Percentiles rank a stretch among this genome's conserved stretches.
Conservation (phyloP, 2,888 invertebrate species). For the Sarcophaga rosellei region DNA sequence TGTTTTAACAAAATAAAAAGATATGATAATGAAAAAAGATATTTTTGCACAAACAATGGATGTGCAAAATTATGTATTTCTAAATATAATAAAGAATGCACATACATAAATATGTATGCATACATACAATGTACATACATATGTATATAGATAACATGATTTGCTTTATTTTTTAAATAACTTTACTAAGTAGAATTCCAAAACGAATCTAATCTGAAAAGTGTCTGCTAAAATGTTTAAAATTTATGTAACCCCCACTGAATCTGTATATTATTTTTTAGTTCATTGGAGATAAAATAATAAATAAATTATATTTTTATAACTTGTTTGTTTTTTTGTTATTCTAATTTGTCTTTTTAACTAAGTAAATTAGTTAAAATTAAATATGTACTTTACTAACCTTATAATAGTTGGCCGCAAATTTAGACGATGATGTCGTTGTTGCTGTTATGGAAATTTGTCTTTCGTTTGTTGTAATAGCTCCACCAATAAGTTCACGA, state of each 20-base stretch:
- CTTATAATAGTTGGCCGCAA: slow-evolving; percentile 21
- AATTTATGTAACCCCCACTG: not conserved
- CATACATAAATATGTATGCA: not conserved
- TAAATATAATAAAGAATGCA: not conserved
- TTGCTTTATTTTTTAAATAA: too few relatives aligned
- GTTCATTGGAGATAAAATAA: too few relatives aligned
- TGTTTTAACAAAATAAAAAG: not conserved
- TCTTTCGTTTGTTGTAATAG: not conserved
- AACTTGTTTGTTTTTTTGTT: too few relatives aligned
- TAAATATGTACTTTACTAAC: slow-evolving; percentile 39
- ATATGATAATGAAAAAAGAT: not conserved
- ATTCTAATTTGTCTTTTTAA: too few relatives aligned
- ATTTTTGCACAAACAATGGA: not conserved
- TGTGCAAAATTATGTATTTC: not conserved
- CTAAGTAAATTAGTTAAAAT: too few relatives aligned
- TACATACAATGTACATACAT: not conserved
- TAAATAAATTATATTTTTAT: too few relatives aligned
- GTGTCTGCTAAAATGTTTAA: not conserved
- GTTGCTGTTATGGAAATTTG: slow-evolving; percentile 15
- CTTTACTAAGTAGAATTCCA: too few relatives aligned
- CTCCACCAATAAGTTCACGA: not conserved
- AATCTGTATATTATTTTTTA: not conserved
- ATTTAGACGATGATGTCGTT: not conserved
- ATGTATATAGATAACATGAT: not conserved
- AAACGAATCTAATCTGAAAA: slow-evolving; percentile 28